These are phyloP conservation scores for Phenganax stokvisi DNA, from an alignment of 92 coral and sea anemone genomes.

Conservation along the genomic window DNA sequence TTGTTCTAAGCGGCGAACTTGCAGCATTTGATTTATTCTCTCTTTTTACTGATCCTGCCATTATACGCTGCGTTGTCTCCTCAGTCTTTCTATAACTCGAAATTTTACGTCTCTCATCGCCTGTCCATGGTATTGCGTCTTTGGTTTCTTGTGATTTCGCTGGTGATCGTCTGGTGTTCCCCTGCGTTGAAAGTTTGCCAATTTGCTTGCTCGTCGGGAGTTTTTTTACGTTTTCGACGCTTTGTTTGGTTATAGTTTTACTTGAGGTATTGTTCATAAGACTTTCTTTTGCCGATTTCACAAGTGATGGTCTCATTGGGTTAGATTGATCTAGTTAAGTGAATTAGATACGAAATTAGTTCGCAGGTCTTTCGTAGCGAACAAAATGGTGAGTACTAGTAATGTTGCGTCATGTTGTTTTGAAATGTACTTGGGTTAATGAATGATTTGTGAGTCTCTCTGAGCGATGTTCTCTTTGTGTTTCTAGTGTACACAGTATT, in stretches of 20 bases:
- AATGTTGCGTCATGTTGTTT: neutral
- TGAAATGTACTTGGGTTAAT: too few relatives aligned
- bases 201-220: neutral
- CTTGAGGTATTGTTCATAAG: neutral
- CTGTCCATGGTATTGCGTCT: conserved; percentile 10
- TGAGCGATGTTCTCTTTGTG: neutral
- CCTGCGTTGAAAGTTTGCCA: neutral
- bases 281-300: conserved; percentile 6
- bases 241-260: neutral
- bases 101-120: conserved; percentile 30
- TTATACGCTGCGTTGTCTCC: neutral
- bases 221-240: neutral
- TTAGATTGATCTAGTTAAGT: neutral
- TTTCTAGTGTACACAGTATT: neutral
- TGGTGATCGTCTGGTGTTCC: neutral
- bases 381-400: neutral
- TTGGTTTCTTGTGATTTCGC: conserved; percentile 11
- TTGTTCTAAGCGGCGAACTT: neutral
- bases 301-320: neutral
- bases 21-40: neutral
- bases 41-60: neutral
- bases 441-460: neutral
- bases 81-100: conserved; percentile 30
- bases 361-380: neutral
- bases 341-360: neutral